Conservation (phyloP, 2,888 invertebrate genomes). For the Amphipyra berbera region DNA sequence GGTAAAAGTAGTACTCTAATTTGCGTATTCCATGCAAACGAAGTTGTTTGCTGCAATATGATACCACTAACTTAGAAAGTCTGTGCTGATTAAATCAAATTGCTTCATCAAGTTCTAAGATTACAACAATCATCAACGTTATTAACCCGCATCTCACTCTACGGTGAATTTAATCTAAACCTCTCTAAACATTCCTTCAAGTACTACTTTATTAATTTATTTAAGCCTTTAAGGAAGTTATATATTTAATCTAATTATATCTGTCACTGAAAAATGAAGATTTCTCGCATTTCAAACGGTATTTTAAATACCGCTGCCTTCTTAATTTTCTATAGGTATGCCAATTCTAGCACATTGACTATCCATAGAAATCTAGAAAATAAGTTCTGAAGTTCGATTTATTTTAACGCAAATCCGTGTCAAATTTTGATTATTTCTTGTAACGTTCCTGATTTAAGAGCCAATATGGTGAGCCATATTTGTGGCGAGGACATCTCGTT, state of each 20-base stretch:
- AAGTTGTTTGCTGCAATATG: constrained; percentile 40
- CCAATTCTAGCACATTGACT: background rate
- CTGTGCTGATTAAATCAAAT: constrained; percentile 58
- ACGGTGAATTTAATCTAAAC: constrained; percentile 11
- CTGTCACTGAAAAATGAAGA: constrained; percentile 34
- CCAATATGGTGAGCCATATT: too few relatives aligned
- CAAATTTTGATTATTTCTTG: too few relatives aligned
- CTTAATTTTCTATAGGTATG: background rate
- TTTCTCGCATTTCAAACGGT: constrained; percentile 10
- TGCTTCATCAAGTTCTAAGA: constrained; percentile 57
- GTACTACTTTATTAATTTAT: constrained; percentile 28
- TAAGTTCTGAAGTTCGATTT: too few relatives aligned
- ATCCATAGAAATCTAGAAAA: too few relatives aligned
- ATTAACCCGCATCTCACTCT: constrained; percentile 42
- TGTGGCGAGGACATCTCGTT: too few relatives aligned
- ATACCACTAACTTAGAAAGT: constrained; percentile 57
- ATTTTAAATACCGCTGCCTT: constrained; percentile 1
- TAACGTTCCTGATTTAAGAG: too few relatives aligned
- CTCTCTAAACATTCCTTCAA: constrained; percentile 15
- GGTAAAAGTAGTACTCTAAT: constrained; percentile 30
- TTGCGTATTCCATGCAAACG: constrained; percentile 46
- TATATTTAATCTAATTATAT: constrained; percentile 25
- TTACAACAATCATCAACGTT: constrained; percentile 52
- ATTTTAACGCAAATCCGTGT: too few relatives aligned
- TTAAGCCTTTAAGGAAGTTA: constrained; percentile 20